Evolutionary conservation across 2,113 vertebrate species (phyloP), one percentile per base, ranked within the genome.

Genomic region (Perognathus longimembris): DNA sequence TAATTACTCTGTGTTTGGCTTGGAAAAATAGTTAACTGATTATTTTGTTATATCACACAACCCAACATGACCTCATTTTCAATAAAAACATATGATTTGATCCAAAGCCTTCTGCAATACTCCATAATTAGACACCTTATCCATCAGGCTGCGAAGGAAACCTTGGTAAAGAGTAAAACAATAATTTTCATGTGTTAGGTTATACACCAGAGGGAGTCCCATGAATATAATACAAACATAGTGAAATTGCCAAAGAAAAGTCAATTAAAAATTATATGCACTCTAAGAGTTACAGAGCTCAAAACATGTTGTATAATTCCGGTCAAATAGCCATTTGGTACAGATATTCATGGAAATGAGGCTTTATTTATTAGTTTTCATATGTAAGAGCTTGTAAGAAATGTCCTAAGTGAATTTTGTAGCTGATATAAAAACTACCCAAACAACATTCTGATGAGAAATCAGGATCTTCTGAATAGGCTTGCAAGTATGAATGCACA

Each of bases 121-220:
- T 93, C 63, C 88, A 89, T 96, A 97, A 96, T 70, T 93, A 96
- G 66, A 69, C 94, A 93, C 89, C 96, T 96, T 26, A 28, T 88
- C 79, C 95, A 95, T 91, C 89, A 89, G 82, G 32, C 76, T 95
- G 80, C 85, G 88, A 54, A 67, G 95, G 85, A 69, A 92, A 92
- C 28, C 64, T 94, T 73, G 87, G 90, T 93, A 96, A 97, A 96
- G 88, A 96, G 69, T 91, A 95, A 96, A 96, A 94, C 54, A 96
- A 97, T 93, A 97, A 96, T 94, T 97, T 97, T 97, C 94, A 98
- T 98, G 97, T 97, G 92, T 97, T 95, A 97, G 97, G 90, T 98
- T 97, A 97, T 98, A 98, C 97, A 98, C 97, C 97, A 98, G 97
- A 98, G 97, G 98, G 98, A 98, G 98, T 98, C 96, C 97, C 97